Evolutionary conservation across 2,113 vertebrate genomes (phyloP).

Genomic region (Fregetta grallaria): DNA sequence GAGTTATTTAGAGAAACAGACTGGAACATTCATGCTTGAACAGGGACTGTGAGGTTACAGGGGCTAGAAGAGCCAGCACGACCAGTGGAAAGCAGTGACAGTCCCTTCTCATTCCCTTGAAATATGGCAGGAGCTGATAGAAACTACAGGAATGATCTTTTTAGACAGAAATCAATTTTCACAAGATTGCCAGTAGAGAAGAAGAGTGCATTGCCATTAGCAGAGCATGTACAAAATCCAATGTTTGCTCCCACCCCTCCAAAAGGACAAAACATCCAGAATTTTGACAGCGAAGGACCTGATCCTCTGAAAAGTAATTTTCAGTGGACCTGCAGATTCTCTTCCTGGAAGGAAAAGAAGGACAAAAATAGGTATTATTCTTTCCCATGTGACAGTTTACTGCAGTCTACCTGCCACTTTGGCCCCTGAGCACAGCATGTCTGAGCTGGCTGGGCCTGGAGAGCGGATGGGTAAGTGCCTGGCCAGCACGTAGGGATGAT

Average conservation of each 20-base stretch:
- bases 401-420: neutral
- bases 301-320: neutral
- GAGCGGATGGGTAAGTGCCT: neutral
- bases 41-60: neutral
- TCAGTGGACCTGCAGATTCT: neutral
- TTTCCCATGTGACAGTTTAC: neutral
- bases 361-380: neutral
- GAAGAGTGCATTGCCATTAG: neutral
- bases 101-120: neutral
- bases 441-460: neutral
- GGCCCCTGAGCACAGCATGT: neutral
- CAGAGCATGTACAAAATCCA: neutral
- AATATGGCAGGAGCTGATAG: neutral
- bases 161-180: neutral
- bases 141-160: neutral
- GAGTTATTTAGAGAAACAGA: neutral
- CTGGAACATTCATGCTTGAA: neutral
- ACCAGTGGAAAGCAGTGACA: neutral
- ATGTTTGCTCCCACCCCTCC: neutral
- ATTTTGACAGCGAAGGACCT: neutral
- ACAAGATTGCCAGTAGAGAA: neutral
- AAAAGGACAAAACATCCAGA: neutral
- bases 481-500: neutral
- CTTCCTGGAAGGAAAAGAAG: neutral
- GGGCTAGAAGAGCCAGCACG: neutral